Percentiles rank a stretch among this genome's conserved stretches.
Conservation (phyloP, 53 echinoderm and acorn worm genomes). For the Astropecten irregularis region DNA sequence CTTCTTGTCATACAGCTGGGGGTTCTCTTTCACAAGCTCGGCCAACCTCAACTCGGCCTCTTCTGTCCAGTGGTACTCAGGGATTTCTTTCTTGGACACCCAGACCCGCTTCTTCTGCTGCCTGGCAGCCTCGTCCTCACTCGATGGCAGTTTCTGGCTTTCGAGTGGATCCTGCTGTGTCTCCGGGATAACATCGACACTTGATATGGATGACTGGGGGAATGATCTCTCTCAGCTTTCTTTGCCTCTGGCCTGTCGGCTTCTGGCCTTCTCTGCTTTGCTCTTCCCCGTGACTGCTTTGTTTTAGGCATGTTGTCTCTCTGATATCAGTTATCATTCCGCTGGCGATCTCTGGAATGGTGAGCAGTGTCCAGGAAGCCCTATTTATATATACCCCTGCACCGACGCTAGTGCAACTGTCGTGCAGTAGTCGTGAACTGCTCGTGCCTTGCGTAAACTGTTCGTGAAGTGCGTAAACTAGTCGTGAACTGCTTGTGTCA, state of each 20-base stretch:
- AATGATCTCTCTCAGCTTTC: constrained; percentile 50
- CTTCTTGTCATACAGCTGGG: background rate
- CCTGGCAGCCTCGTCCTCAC: too few species aligned
- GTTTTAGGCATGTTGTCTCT: constrained; percentile 50
- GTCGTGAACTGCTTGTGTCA: constrained; percentile 54
- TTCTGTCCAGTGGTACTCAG: too few species aligned
- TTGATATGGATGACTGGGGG: constrained; percentile 64
- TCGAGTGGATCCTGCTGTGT: background rate
- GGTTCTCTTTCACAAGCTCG: too few species aligned
- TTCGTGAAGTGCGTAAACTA: constrained; percentile 49
- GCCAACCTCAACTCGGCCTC: too few species aligned
- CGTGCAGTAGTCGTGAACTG: background rate
- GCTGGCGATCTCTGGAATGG: too few species aligned
- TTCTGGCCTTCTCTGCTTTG: constrained; percentile 28
- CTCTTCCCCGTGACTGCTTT: constrained; percentile 19
- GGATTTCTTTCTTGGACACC: too few species aligned
- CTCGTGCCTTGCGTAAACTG: constrained; percentile 38
- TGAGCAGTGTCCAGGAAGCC: too few species aligned
- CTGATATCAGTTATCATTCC: background rate
- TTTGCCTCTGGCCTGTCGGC: constrained; percentile 61
- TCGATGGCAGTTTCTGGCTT: too few species aligned
- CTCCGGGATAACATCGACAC: constrained; percentile 58
- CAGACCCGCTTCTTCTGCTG: too few species aligned
- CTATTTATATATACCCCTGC: too few species aligned
- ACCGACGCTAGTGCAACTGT: too few species aligned